phyloP scores from a whole-genome alignment of 2,113 vertebrate genomes.

The Engraulis encrasicolus region DNA sequence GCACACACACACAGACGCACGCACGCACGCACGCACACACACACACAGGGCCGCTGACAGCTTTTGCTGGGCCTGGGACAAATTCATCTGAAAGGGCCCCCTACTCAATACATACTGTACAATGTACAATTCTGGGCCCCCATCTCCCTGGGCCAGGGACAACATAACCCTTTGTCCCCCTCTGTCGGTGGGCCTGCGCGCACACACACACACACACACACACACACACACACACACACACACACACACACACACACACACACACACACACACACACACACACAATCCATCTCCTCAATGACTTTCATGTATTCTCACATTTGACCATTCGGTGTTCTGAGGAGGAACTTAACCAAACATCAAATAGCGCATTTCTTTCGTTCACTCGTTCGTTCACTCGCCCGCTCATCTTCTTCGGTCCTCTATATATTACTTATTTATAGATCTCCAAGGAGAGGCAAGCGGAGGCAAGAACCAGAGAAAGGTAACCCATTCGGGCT shows the following conservation, averaged over 20 bases:
- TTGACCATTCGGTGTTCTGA: neutral
- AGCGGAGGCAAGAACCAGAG: neutral
- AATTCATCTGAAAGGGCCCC: too few species aligned
- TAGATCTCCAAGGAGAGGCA: constrained; percentile 42
- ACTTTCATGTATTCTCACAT: neutral
- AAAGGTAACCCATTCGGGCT: constrained; percentile 5
- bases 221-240: neutral
- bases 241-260: neutral
- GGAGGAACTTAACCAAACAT: constrained; percentile 36
- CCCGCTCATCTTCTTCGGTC: neutral
- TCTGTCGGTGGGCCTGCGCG: too few species aligned
- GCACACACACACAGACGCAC: too few species aligned
- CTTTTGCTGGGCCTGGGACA: too few species aligned
- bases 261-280: neutral
- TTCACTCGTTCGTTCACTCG: too few species aligned
- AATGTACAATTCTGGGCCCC: too few species aligned
- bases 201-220: neutral
- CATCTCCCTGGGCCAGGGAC: too few species aligned
- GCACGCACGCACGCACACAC: too few species aligned
- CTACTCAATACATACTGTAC: too few species aligned
- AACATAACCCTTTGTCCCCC: too few species aligned
- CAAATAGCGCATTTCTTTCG: too few species aligned
- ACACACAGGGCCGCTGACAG: too few species aligned
- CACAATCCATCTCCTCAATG: neutral
- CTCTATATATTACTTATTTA: constrained; percentile 43